phyloP scores from a whole-genome alignment of 2,888 invertebrate species.

The Lamellibrachia satsuma region DNA sequence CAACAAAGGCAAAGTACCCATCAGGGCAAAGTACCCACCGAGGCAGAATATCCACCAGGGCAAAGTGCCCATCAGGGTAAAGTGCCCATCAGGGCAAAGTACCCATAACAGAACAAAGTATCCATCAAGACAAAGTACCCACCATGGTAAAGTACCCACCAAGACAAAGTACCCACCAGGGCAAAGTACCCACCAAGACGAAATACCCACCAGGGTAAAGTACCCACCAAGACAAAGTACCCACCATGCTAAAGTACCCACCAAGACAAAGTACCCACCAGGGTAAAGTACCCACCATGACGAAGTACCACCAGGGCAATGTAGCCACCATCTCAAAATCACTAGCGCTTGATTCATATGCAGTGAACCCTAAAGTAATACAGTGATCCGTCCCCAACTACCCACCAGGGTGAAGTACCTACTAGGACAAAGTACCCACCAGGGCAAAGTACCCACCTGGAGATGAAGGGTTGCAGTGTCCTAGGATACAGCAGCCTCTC shows the following conservation, averaged over 20 bases:
- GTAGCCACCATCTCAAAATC: too few relatives aligned
- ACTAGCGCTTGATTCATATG: too few relatives aligned
- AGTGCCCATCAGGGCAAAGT: too few relatives aligned
- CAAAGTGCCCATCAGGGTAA: too few relatives aligned
- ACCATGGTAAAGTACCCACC: neutral
- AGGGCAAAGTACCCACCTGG: conserved; percentile 50
- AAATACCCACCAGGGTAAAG: neutral
- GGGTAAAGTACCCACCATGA: neutral
- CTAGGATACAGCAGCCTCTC: conserved; percentile 55
- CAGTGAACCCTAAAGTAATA: too few relatives aligned
- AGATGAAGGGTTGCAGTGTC: conserved; percentile 56
- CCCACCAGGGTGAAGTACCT: neutral
- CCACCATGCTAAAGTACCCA: neutral
- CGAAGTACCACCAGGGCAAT: neutral
- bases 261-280: neutral
- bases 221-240: neutral
- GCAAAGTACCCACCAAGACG: neutral
- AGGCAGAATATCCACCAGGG: too few relatives aligned
- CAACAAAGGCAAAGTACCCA: neutral
- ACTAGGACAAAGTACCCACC: neutral
- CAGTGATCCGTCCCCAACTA: neutral
- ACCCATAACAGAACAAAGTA: too few relatives aligned
- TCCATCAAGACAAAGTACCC: too few relatives aligned
- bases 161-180: neutral
- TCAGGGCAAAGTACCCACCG: neutral